Percentiles rank a stretch among this genome's conserved stretches.
phyloP scores from a whole-genome alignment of 2,113 vertebrate genomes.

The Nannobrachium achirus region DNA sequence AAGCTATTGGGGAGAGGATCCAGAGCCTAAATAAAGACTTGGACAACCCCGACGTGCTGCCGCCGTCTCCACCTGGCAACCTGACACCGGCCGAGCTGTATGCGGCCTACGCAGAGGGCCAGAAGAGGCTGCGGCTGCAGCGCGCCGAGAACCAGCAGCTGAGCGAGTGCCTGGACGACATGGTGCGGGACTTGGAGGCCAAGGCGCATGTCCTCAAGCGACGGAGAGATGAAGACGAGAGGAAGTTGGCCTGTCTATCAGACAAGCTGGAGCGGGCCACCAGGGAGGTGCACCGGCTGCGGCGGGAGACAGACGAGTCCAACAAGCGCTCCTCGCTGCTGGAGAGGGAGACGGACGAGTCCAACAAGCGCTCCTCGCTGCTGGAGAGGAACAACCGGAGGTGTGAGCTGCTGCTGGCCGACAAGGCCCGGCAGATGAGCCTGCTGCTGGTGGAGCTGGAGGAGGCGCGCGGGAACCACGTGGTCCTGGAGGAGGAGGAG shows the following conservation, averaged over 20 bases:
- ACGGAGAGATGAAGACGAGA: constrained; percentile 93
- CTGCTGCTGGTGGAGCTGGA: constrained; percentile 95
- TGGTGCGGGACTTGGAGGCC: constrained; percentile 95
- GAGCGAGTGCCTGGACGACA: constrained; percentile 97
- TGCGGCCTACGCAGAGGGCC: constrained; percentile 90
- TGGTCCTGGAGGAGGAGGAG: constrained; percentile 80
- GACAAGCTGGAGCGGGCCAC: constrained; percentile 93
- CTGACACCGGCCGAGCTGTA: constrained; percentile 81
- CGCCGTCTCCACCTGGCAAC: no score
- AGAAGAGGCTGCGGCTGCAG: constrained; percentile 93
- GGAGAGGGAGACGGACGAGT: constrained; percentile 89
- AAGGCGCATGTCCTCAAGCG: constrained; percentile 94
- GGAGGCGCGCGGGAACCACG: constrained; percentile 94
- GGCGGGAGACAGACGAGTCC: constrained; percentile 88
- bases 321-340: constrained; percentile 89
- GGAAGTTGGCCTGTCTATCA: constrained; percentile 92
- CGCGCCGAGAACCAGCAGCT: constrained; percentile 93
- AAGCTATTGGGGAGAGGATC: constrained; percentile 86
- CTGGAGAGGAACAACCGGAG: constrained; percentile 91
- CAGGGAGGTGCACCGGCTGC: constrained; percentile 92
- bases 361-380: constrained; percentile 88
- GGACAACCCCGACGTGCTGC: constrained; percentile 92
- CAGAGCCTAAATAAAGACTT: constrained; percentile 89
- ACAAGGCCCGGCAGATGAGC: constrained; percentile 93
- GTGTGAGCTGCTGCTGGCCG: constrained; percentile 87